Conservation (phyloP, 2,113 vertebrate species). For the Tautogolabrus adspersus region DNA sequence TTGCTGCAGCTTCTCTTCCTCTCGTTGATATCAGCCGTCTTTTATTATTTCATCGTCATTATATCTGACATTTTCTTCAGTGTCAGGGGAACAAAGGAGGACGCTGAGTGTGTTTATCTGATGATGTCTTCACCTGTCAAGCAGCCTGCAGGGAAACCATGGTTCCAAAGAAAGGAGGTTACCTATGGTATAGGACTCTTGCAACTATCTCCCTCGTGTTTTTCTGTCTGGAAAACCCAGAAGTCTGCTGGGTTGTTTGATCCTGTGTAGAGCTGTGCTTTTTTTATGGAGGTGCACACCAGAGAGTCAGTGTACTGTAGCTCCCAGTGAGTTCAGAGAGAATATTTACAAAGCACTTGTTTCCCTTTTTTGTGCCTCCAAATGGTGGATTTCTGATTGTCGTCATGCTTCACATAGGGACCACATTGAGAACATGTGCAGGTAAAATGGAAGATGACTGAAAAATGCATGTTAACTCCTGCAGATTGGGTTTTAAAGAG, state of each 20-base stretch:
- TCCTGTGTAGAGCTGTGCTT: neutral
- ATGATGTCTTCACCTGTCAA: neutral
- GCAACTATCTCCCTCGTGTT: neutral
- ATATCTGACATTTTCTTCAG: neutral
- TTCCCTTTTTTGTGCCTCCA: neutral
- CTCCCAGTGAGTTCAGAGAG: neutral
- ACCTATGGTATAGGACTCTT: neutral
- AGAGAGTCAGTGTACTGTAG: neutral
- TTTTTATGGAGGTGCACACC: neutral
- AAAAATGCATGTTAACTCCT: neutral
- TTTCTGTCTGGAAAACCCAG: neutral
- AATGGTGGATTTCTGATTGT: neutral
- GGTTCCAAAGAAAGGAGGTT: neutral
- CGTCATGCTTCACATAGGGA: neutral
- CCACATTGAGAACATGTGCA: neutral
- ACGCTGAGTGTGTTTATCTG: neutral
- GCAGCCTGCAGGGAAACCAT: neutral
- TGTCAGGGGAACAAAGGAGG: neutral
- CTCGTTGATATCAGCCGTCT: neutral
- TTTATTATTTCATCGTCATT: neutral
- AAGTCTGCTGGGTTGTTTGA: neutral
- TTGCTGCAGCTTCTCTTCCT: neutral
- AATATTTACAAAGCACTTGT: neutral
- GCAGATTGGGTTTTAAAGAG: neutral
- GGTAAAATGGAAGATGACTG: neutral